A percentile compares a stretch with the other conserved stretches of the same genome.
phyloP scores from a whole-genome alignment of 2,888 invertebrate species.

The Ennomos quercinarius region DNA sequence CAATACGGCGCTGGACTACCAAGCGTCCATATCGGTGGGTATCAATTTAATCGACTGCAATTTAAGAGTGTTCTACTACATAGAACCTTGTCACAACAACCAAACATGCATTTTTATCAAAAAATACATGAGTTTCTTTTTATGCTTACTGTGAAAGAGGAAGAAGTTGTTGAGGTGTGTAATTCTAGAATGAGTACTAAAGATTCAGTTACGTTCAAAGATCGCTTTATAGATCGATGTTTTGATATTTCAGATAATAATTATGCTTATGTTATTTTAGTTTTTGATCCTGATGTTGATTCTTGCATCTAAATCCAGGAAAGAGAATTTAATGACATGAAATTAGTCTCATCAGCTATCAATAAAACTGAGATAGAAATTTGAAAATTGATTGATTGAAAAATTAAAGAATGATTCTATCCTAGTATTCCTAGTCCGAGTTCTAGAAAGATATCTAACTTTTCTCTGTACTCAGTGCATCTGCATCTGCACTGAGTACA shows the following conservation, averaged over 20 bases:
- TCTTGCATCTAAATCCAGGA: not conserved
- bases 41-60: slow-evolving; percentile 41
- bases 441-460: no score
- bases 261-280: no score
- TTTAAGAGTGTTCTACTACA: slow-evolving; percentile 28
- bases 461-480: not conserved
- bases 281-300: no score
- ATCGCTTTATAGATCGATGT: slow-evolving; percentile 10
- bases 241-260: slow-evolving; percentile 4
- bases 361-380: not conserved
- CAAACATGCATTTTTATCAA: no score
- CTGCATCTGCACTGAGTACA: no score
- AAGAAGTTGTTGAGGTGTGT: not conserved
- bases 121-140: no score
- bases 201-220: slow-evolving; percentile 18
- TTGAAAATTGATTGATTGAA: slow-evolving; percentile 3
- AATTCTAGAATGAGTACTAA: slow-evolving; percentile 7
- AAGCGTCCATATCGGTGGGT: slow-evolving; percentile 27
- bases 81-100: slow-evolving; percentile 7
- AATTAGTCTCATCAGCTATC: no score
- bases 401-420: not conserved
- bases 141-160: slow-evolving; percentile 6
- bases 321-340: no score
- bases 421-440: no score
- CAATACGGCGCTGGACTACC: slow-evolving; percentile 27